Evolutionary conservation across 2,888 invertebrate genomes (phyloP).

Genomic region (Rhopalosiphum nymphaeae): DNA sequence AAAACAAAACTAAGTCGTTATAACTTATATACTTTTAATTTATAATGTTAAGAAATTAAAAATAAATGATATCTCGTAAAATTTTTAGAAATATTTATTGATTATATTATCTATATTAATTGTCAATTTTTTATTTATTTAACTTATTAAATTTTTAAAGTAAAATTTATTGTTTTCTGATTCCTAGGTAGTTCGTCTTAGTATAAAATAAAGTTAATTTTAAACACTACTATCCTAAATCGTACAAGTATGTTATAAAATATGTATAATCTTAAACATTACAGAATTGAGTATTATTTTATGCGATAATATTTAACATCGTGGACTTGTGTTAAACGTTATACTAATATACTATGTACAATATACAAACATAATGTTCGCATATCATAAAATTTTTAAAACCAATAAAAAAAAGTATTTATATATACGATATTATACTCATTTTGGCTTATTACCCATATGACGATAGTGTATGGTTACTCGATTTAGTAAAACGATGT

Average conservation of each 20-base stretch:
- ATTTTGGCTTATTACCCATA: slow-evolving; percentile 26
- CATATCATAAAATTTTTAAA: slow-evolving; percentile 5
- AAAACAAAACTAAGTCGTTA: background rate
- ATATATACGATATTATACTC: background rate
- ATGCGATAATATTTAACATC: background rate
- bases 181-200: background rate
- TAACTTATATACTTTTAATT: background rate
- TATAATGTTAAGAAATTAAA: background rate
- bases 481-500: slow-evolving; percentile 11
- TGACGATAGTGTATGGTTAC: background rate
- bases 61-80: background rate
- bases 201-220: background rate
- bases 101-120: background rate
- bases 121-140: background rate
- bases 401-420: background rate
- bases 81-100: background rate
- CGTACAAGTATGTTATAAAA: background rate
- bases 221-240: background rate
- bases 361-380: background rate
- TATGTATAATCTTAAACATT: background rate
- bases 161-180: background rate
- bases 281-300: background rate
- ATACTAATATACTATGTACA: background rate
- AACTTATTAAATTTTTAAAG: background rate
- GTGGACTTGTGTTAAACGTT: background rate